phyloP scores from a whole-genome alignment of 2,797 vertebrate genomes.

The Sarcophilus harrisii region DNA sequence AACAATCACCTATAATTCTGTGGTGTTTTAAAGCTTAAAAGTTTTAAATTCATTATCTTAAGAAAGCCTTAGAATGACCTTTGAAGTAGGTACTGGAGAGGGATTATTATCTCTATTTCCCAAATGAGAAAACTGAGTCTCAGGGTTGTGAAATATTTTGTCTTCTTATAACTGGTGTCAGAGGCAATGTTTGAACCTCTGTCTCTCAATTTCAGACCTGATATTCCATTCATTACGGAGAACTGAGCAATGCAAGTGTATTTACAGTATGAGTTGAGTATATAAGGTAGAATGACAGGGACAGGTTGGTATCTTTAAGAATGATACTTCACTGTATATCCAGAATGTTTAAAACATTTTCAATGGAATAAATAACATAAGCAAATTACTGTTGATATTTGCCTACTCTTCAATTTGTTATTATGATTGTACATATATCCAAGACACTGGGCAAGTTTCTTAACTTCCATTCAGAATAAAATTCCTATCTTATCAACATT shows the following conservation, averaged over 20 bases:
- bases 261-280: background rate
- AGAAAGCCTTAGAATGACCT: background rate
- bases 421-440: constrained; percentile 35
- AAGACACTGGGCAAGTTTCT: background rate
- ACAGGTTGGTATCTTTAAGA: background rate
- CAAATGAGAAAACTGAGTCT: background rate
- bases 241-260: background rate
- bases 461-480: constrained; percentile 54
- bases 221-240: background rate
- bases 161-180: background rate
- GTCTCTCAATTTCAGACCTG: background rate
- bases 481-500: background rate
- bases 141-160: background rate
- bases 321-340: background rate
- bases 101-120: background rate
- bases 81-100: background rate
- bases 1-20: background rate
- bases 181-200: background rate
- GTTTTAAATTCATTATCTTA: background rate
- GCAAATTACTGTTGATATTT: constrained; percentile 39
- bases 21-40: background rate
- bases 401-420: constrained; percentile 6
- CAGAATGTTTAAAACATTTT: constrained; percentile 32
- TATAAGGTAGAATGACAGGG: background rate
- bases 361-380: constrained; percentile 32